These are phyloP conservation scores for Philaethria dido DNA, from an alignment of 2,888 invertebrate species.

Conservation along the genomic window DNA sequence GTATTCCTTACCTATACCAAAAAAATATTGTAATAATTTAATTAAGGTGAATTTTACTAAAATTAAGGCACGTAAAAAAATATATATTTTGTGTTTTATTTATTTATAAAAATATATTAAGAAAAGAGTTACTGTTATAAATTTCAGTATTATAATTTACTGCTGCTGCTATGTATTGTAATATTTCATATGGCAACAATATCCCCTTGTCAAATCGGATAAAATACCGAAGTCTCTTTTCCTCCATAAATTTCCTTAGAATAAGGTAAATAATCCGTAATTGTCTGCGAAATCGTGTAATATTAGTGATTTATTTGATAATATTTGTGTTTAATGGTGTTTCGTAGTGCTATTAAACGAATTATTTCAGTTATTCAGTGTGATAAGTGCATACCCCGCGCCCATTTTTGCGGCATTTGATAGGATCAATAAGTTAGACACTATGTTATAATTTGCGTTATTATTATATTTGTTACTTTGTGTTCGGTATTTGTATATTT, in stretches of 20 bases:
- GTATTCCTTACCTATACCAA: background rate
- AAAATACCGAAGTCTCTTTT: constrained; percentile 38
- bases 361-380: constrained; percentile 37
- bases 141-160: background rate
- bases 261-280: constrained; percentile 63
- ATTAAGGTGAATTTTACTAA: background rate
- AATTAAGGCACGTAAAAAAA: background rate
- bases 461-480: background rate
- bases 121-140: too few relatives aligned
- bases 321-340: constrained; percentile 37
- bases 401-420: constrained; percentile 46
- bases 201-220: constrained; percentile 45
- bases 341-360: constrained; percentile 42
- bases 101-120: too few relatives aligned
- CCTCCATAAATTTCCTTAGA: constrained; percentile 43
- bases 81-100: too few relatives aligned
- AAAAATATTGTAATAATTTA: background rate
- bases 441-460: background rate
- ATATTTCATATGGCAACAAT: constrained; percentile 55
- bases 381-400: constrained; percentile 38
- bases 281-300: constrained; percentile 53
- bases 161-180: background rate
- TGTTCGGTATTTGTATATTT: background rate
- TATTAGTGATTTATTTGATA: constrained; percentile 38
- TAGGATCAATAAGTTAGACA: constrained; percentile 34